Evolutionary conservation across 2,113 vertebrate species (phyloP).

Genomic region (Psilopsiagon aymara): DNA sequence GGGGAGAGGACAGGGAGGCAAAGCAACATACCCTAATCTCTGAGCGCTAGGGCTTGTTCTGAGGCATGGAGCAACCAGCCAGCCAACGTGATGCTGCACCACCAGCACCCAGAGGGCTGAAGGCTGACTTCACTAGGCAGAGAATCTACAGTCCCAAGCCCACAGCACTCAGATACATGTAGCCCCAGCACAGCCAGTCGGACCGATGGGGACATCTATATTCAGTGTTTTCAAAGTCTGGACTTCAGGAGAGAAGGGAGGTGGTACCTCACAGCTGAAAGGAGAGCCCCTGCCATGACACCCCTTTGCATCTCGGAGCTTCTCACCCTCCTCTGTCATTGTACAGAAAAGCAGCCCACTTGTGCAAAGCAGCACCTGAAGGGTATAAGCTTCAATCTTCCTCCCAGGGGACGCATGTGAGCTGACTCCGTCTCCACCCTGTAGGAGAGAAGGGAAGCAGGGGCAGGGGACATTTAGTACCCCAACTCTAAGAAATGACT

Average conservation of each 20-base stretch:
- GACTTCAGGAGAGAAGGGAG: not conserved
- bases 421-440: not conserved
- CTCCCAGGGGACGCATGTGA: accelerated
- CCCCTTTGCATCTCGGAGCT: not conserved
- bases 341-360: not conserved
- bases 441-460: not conserved
- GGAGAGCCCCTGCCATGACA: not conserved
- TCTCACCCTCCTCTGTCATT: not conserved
- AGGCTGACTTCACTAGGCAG: not conserved
- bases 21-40: not conserved
- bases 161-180: accelerated
- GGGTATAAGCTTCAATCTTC: not conserved
- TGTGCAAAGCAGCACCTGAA: not conserved
- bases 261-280: not conserved
- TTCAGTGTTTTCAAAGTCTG: not conserved
- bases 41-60: not conserved
- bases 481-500: not conserved
- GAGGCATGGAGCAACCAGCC: not conserved
- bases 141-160: not conserved
- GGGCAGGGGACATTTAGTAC: not conserved
- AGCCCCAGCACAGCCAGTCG: not conserved
- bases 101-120: not conserved
- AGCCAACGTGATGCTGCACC: not conserved
- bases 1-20: not conserved
- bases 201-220: accelerated